Conservation (phyloP, 2,888 invertebrate species). For the Bellardia bayeri region DNA sequence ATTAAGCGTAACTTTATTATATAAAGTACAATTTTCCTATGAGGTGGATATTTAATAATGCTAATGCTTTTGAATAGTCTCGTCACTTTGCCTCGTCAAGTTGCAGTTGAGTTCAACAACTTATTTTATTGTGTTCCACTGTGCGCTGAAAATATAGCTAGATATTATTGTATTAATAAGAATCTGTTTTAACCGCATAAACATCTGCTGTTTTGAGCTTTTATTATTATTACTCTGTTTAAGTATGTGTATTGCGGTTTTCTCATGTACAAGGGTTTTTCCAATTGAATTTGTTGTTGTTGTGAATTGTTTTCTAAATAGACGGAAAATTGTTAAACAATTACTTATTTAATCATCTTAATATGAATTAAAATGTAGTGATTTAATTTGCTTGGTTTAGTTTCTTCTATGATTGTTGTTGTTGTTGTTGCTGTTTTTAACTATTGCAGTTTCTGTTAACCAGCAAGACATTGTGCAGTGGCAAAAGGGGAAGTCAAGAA, state of each 20-base stretch:
- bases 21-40: too few species aligned
- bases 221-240: slow-evolving; percentile 7
- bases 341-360: slow-evolving; percentile 72
- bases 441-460: slow-evolving; percentile 9
- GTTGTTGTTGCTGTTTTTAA: slow-evolving; percentile 15
- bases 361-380: slow-evolving; percentile 67
- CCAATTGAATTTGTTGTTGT: slow-evolving; percentile 30
- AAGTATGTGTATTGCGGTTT: slow-evolving; percentile 55
- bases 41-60: too few species aligned
- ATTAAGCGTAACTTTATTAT: too few species aligned
- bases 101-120: neutral
- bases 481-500: slow-evolving; percentile 11
- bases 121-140: neutral
- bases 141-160: neutral
- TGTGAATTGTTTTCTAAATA: slow-evolving; percentile 19
- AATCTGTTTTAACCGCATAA: slow-evolving; percentile 40
- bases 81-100: too few species aligned
- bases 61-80: too few species aligned
- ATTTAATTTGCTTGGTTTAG: slow-evolving; percentile 46
- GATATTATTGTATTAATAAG: neutral
- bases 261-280: slow-evolving; percentile 52
- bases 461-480: neutral
- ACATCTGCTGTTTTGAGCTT: slow-evolving; percentile 42
- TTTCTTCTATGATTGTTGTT: slow-evolving; percentile 2
- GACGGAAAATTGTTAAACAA: slow-evolving; percentile 69